Percentiles rank a stretch among this genome's conserved stretches.
Evolutionary conservation across 2,797 vertebrate species (phyloP).

Genomic region (Sebastes diaconus): DNA sequence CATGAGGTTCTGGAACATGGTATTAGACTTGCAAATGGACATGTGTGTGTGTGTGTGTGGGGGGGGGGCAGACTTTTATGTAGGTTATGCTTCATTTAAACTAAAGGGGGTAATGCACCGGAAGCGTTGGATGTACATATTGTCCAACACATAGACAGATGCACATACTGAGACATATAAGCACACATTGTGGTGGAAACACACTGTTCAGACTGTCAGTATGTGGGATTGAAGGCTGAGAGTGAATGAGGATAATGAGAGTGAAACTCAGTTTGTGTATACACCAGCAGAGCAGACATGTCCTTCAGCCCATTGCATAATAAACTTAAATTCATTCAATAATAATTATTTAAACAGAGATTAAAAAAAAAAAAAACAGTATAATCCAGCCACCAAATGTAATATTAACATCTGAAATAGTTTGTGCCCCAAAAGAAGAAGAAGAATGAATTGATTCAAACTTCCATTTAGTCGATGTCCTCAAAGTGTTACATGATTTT

Average conservation of each 20-base stretch:
- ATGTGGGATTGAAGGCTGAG: background rate
- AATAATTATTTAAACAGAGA: background rate
- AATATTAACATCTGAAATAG: background rate
- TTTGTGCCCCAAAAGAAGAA: background rate
- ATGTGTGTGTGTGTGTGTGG: background rate
- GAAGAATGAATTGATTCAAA: background rate
- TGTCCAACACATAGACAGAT: background rate
- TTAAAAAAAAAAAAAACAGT: background rate
- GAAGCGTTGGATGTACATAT: constrained; percentile 24
- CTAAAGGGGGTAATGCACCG: constrained; percentile 21
- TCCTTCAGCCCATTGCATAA: background rate
- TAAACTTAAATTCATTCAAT: background rate
- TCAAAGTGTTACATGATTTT: background rate
- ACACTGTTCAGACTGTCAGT: background rate
- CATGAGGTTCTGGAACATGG: constrained; percentile 37
- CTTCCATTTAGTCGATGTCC: background rate
- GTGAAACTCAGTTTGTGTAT: background rate
- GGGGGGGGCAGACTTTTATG: background rate
- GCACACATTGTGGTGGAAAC: background rate
- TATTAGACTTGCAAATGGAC: constrained; percentile 37
- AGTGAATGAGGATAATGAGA: constrained; percentile 5
- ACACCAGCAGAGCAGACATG: background rate
- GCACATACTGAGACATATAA: background rate
- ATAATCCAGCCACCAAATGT: background rate
- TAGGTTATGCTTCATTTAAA: constrained; percentile 55